A percentile compares a stretch with the other conserved stretches of the same genome.
Evolutionary conservation across 2,113 vertebrate species (phyloP).

Genomic region (Pterocles burchelli): DNA sequence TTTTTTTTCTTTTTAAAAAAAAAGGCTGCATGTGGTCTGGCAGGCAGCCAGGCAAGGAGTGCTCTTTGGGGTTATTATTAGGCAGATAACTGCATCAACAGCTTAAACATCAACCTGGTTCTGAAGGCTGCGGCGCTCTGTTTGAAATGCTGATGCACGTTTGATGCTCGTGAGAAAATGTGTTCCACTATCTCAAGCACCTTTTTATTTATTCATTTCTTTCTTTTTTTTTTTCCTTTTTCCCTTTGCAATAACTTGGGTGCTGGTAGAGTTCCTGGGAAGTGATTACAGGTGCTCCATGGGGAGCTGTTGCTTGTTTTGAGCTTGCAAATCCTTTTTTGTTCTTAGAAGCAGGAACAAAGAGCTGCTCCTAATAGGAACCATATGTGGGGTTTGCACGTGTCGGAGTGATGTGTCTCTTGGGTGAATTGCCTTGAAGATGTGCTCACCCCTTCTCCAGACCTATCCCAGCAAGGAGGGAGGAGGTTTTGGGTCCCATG

Average conservation of each 20-base stretch:
- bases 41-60: slow-evolving; percentile 32
- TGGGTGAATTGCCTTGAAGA: not conserved
- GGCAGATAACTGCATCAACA: slow-evolving; percentile 44
- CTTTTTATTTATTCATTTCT: not conserved
- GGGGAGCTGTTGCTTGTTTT: not conserved
- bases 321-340: not conserved
- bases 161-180: not conserved
- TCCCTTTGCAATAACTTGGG: not conserved
- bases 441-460: not conserved
- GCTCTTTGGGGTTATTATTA: slow-evolving; percentile 62
- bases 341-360: not conserved
- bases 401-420: not conserved
- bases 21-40: slow-evolving; percentile 49
- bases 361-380: too few relatives aligned
- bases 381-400: rapidly evolving
- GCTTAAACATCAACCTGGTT: slow-evolving; percentile 9
- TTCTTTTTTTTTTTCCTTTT: not conserved
- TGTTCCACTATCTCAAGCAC: not conserved
- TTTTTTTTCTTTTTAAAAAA: not conserved
- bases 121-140: not conserved
- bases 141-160: slow-evolving; percentile 19
- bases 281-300: not conserved
- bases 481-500: not conserved
- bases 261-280: not conserved
- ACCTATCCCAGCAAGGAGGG: not conserved